Evolutionary conservation across 2,113 vertebrate genomes (phyloP).

Genomic region (Menura novaehollandiae): DNA sequence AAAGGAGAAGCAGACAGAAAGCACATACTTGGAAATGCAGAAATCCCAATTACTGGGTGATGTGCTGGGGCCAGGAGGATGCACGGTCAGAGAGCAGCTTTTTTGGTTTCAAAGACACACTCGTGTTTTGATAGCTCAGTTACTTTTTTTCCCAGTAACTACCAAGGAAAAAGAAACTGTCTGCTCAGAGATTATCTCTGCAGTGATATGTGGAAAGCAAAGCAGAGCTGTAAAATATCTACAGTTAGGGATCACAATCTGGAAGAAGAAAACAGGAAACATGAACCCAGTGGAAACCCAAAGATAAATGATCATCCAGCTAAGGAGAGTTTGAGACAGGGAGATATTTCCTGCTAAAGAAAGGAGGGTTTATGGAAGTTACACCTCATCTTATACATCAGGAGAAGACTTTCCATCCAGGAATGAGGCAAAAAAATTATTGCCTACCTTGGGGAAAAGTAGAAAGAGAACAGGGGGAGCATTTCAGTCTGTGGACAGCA

Average conservation of each 20-base stretch:
- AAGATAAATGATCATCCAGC: constrained; percentile 30
- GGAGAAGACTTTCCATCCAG: constrained; percentile 1
- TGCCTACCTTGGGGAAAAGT: not conserved
- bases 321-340: not conserved
- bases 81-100: not conserved
- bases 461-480: not conserved
- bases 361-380: constrained; percentile 14
- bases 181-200: constrained; percentile 56
- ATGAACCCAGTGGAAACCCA: constrained; percentile 37
- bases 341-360: constrained; percentile 36
- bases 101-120: not conserved
- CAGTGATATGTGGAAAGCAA: constrained; percentile 51
- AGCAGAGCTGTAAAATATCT: constrained; percentile 59
- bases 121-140: not conserved
- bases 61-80: not conserved
- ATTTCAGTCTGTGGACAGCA: not conserved
- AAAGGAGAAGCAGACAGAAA: constrained; percentile 14
- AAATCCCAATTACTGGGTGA: not conserved
- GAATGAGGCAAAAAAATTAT: not conserved
- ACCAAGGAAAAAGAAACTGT: constrained; percentile 46
- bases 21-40: not conserved
- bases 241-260: constrained; percentile 41
- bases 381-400: not conserved
- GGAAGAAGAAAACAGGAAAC: constrained; percentile 62
- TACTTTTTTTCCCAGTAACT: not conserved